phyloP scores from a whole-genome alignment of 2,888 invertebrate genomes.

The Neria commutata region DNA sequence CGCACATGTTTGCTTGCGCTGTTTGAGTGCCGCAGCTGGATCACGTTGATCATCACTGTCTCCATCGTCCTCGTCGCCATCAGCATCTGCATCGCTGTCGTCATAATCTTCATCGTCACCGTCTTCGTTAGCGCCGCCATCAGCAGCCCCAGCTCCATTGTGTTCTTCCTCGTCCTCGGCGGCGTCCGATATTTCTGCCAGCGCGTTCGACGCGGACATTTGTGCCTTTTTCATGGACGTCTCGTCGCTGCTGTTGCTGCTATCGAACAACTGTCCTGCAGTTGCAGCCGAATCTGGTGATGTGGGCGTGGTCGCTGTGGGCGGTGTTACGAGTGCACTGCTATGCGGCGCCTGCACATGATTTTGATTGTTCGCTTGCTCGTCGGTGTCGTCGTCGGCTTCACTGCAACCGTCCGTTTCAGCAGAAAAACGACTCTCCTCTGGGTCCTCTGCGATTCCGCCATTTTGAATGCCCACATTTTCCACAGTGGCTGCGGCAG shows the following conservation, averaged over 20 bases:
- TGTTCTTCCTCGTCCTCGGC: constrained; percentile 26
- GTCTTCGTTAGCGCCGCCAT: background rate
- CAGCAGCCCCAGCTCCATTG: constrained; percentile 9
- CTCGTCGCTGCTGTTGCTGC: constrained; percentile 57
- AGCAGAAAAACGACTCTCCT: constrained; percentile 16
- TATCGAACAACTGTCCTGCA: constrained; percentile 56
- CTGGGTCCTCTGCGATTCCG: background rate
- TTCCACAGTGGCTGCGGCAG: constrained; percentile 10
- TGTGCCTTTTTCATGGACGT: constrained; percentile 54
- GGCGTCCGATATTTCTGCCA: constrained; percentile 43
- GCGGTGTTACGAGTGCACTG: constrained; percentile 42
- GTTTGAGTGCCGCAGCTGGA: constrained; percentile 20
- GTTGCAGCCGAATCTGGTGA: constrained; percentile 56
- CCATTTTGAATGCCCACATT: background rate
- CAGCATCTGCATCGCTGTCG: constrained; percentile 6
- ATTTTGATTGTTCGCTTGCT: background rate
- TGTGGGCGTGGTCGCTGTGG: constrained; percentile 51
- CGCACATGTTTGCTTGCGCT: constrained; percentile 13
- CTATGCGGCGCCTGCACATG: constrained; percentile 44
- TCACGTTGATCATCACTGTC: constrained; percentile 16
- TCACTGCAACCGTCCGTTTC: constrained; percentile 6
- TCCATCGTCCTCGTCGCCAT: constrained; percentile 15
- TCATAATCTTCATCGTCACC: constrained; percentile 21
- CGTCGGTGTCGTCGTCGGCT: constrained; percentile 12
- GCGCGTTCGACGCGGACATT: constrained; percentile 50